A percentile compares a stretch with the other conserved stretches of the same genome.
phyloP scores from a whole-genome alignment of 2,888 invertebrate species.

The Tholera decimalis region DNA sequence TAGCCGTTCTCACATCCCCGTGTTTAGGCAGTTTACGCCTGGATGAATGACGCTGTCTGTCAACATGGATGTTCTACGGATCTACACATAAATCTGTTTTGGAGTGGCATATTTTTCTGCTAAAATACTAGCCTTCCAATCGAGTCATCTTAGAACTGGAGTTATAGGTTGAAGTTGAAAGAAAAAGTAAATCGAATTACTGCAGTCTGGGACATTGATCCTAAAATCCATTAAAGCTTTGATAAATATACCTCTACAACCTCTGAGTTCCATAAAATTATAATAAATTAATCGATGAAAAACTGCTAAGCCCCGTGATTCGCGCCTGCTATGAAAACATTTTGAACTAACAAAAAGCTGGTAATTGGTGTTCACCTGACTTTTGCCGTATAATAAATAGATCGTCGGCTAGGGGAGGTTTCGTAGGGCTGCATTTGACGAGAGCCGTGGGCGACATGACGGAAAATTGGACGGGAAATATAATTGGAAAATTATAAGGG shows the following conservation, averaged over 20 bases:
- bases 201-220: too few relatives aligned
- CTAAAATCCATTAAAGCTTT: too few relatives aligned
- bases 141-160: too few relatives aligned
- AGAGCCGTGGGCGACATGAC: constrained; percentile 90
- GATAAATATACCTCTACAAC: too few relatives aligned
- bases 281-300: neutral
- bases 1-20: constrained; percentile 66
- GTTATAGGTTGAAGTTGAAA: too few relatives aligned
- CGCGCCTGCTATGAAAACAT: constrained; percentile 40
- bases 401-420: constrained; percentile 65
- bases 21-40: constrained; percentile 60
- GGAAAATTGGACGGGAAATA: constrained; percentile 91
- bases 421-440: constrained; percentile 88
- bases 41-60: constrained; percentile 53
- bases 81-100: constrained; percentile 9
- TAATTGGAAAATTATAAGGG: constrained; percentile 91
- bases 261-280: neutral
- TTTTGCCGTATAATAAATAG: constrained; percentile 75
- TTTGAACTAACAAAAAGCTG: constrained; percentile 44
- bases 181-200: too few relatives aligned
- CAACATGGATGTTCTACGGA: constrained; percentile 39
- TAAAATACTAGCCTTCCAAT: neutral
- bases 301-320: constrained; percentile 8
- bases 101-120: constrained; percentile 13
- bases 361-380: constrained; percentile 77